Conservation (phyloP, 2,113 vertebrate species). For the Centropristis striata region DNA sequence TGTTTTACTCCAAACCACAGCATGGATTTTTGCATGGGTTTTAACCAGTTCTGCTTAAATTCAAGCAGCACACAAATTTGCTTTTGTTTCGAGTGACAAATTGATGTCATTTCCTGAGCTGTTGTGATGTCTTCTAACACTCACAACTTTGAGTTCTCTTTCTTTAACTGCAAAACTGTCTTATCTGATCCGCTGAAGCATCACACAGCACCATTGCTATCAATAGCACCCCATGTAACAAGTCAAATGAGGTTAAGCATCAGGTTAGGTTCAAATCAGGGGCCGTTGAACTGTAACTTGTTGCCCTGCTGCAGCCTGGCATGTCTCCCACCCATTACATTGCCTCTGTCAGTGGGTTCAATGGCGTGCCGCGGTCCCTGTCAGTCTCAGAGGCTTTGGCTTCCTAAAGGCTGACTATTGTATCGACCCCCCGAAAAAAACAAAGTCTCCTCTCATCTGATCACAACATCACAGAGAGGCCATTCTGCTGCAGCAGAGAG, state of each 20-base stretch:
- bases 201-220: neutral
- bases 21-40: no score
- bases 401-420: slow-evolving; percentile 69
- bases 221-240: neutral
- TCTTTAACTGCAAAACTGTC: no score
- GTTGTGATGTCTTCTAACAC: no score
- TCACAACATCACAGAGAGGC: slow-evolving; percentile 51
- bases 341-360: slow-evolving; percentile 59
- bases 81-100: no score
- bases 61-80: no score
- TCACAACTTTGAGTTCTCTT: no score
- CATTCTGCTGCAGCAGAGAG: slow-evolving; percentile 62
- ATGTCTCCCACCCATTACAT: slow-evolving; percentile 63
- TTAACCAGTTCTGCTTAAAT: no score
- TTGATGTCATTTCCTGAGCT: no score
- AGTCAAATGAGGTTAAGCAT: slow-evolving; percentile 13
- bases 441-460: slow-evolving; percentile 77
- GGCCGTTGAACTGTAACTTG: slow-evolving; percentile 14
- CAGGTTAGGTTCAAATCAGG: slow-evolving; percentile 7
- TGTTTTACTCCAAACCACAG: no score
- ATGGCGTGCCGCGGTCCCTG: slow-evolving; percentile 21
- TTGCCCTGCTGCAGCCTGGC: slow-evolving; percentile 61
- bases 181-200: neutral
- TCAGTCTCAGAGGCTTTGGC: slow-evolving; percentile 21
- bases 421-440: slow-evolving; percentile 64